Base-by-base conservation (phyloP, 1,140 invertebrate genomes). In the Zaprionus tsacasi region DNA sequence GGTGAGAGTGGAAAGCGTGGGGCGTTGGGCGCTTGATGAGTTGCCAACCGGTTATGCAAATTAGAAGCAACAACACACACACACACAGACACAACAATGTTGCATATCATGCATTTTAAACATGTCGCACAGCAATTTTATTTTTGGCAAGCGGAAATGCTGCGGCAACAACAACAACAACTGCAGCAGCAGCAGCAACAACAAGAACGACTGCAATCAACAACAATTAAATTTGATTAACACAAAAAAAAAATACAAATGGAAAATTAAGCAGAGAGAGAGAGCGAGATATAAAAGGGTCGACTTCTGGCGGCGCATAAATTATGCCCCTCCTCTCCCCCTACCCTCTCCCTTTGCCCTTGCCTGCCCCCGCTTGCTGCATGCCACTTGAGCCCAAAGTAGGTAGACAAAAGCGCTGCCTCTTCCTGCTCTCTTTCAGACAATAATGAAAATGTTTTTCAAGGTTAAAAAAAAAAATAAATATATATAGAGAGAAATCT, bases 161-260 rank as follows among this genome's bases (percentile, higher is more conserved):
- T 55, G 55, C 11, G 27, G 6, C 21, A 48, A 10, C 6, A 27
- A 5, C 40, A 27, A 48, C 38, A 17, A n/a, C 17, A 11, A 21
- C 2, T 45, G 27, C 40, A 38, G 13, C 70, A 21, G 45, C 59
- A 65, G 30, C 67, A 12, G 11, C 17, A n/a, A 33, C 13, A 45
- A 15, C 40, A 48, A 27, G 63, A 13, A 40, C 56, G 61, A 25
- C 67, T 58, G 63, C 76, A 86, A 86, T 71, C 78, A 70, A 64
- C 56, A 77, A 65, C 69, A 86, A 81, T 86, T 86, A 86, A 86
- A 73, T 80, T 85, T 83, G 69, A 85, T 85, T 78, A 85, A 85
- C 54, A 33, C 8, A 64, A 73, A 50, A 55, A 25, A 55, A 11
- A 58, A 43, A n/a, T 35, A 55, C 17, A 61, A 68, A 43, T 36